Conservation (phyloP, 2,113 vertebrate species). For the Aplodontia rufa region DNA sequence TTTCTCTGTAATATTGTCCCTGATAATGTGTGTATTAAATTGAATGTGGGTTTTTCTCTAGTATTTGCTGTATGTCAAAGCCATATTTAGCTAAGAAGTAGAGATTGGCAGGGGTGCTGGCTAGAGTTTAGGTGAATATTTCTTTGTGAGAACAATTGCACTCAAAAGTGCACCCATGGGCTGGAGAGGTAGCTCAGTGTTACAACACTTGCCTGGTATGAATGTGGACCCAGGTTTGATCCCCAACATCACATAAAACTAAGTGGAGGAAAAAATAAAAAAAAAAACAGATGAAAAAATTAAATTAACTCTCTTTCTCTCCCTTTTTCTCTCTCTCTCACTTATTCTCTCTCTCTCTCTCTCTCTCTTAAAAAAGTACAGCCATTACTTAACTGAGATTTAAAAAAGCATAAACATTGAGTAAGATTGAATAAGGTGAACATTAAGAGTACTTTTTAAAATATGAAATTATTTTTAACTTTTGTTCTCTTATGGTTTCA, state of each 20-base stretch:
- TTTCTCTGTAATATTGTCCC: neutral
- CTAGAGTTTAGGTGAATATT: neutral
- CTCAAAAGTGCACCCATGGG: neutral
- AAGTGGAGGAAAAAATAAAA: too few relatives aligned
- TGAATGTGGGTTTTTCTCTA: too few relatives aligned
- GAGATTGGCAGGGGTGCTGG: neutral
- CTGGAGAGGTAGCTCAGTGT: too few relatives aligned
- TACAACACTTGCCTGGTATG: too few relatives aligned
- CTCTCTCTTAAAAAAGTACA: too few relatives aligned
- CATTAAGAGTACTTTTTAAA: neutral
- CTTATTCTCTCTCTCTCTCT: too few relatives aligned
- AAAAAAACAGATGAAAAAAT: too few relatives aligned
- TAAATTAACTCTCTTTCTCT: too few relatives aligned
- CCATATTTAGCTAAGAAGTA: neutral
- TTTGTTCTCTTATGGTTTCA: neutral
- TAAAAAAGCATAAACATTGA: neutral
- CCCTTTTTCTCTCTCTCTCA: too few relatives aligned
- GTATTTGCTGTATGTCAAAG: neutral
- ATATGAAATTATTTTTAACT: neutral
- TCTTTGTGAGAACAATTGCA: neutral
- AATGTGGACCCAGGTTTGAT: too few relatives aligned
- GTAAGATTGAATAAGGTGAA: neutral
- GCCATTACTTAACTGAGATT: neutral
- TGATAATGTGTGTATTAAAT: neutral
- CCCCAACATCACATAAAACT: too few relatives aligned